Conservation (phyloP, 2,113 vertebrate genomes). For the Peromyscus californicus region DNA sequence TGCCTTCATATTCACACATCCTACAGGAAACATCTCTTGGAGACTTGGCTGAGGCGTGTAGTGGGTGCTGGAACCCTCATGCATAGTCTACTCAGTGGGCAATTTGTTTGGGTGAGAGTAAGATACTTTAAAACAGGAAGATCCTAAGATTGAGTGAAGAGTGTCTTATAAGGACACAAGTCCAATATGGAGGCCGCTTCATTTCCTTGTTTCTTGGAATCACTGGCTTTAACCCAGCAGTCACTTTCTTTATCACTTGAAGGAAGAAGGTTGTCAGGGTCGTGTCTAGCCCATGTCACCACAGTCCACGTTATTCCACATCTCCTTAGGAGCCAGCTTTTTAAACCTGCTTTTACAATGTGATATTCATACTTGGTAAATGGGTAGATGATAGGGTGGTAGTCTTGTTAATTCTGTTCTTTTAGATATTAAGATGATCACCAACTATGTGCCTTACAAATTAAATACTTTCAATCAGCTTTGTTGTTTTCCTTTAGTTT, state of each 20-base stretch:
- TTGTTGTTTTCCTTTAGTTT: background rate
- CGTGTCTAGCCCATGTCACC: accelerated
- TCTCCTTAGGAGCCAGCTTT: background rate
- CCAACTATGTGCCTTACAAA: slow-evolving; percentile 44
- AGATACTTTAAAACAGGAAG: background rate
- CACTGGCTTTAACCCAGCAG: accelerated
- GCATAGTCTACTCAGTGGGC: accelerated
- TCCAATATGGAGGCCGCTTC: too few species aligned
- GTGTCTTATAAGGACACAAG: background rate
- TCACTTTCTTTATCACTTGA: accelerated
- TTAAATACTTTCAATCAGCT: slow-evolving; percentile 29
- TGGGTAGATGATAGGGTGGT: background rate
- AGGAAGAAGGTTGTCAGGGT: background rate
- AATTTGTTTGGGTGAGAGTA: background rate
- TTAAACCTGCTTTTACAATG: background rate
- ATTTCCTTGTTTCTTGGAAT: background rate
- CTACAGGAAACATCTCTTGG: background rate
- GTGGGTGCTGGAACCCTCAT: background rate
- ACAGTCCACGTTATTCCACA: accelerated
- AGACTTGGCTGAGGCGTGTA: accelerated
- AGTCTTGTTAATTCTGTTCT: background rate
- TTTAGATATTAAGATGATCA: slow-evolving; percentile 21
- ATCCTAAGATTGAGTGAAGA: background rate
- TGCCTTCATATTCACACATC: background rate
- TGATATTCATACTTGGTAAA: background rate